Base-by-base conservation (phyloP, 2,888 invertebrate species). In the Ceraclea dissimilis region DNA sequence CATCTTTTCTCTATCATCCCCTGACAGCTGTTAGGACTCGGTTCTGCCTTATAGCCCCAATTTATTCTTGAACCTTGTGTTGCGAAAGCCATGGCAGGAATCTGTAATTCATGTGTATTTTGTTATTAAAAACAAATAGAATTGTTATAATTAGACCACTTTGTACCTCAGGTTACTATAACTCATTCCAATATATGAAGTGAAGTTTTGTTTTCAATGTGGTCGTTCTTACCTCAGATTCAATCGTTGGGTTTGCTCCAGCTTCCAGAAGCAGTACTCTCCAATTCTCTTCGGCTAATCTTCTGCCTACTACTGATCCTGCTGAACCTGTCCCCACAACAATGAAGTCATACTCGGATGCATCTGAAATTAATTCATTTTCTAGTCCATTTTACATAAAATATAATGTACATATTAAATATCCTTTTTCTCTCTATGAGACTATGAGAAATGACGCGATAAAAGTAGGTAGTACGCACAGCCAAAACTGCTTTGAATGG, bases 241-340 rank as follows among this genome's bases (percentile, higher is more conserved):
- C 58, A 11, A 46, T 20, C 1, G 52, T 22, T 1, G 58, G 58
- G 16, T 58, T 54, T 31, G 90, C 91, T 8, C 93, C 93, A 0
- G 92, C 92, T 70, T 93, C 93, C 43, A 93, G 66, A 8, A 93
- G 70, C 46, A 93, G 70, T 0, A 92, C 84, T 65, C 82, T 88
- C 90, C 90, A 92, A 5, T 83, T 79, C 2, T 84, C 79, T 22
- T 91, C 92, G 0, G 89, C 81, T 1, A 93, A 71, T 47, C 94
- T 77, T 62, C 89, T 92, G 0, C 89, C 91, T 6, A 94, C 63
- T 0, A 93, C 91, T 0, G 88, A 82, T 0, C 93, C 93, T 0
- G 92, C 92, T 0, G 90, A 89, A 0, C 93, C 93, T 1, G 84
- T 88, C 0, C 93, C 93, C 19, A 93, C 79, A 17, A 91, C 79